phyloP scores from a whole-genome alignment of 2,113 vertebrate species.

The Centrocercus urophasianus region DNA sequence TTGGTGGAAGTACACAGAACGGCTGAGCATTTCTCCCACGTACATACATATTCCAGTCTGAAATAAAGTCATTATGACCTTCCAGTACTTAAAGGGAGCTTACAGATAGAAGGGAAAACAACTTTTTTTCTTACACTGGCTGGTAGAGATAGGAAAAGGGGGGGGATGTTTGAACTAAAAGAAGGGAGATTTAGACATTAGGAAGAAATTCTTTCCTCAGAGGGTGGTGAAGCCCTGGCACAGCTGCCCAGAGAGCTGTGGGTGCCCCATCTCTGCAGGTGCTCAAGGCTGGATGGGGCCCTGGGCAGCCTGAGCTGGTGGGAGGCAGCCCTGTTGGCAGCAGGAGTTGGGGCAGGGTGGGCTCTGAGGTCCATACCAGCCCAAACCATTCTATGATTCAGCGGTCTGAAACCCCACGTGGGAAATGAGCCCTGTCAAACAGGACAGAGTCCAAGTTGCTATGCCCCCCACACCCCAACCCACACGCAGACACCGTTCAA shows the following conservation, averaged over 20 bases:
- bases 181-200: background rate
- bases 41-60: too few species aligned
- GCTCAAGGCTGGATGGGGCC: background rate
- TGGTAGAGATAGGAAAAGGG: too few species aligned
- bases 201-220: background rate
- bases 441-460: background rate
- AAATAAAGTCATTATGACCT: background rate
- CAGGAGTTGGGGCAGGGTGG: background rate
- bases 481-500: rapidly evolving
- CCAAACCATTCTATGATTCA: background rate
- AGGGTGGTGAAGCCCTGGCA: background rate
- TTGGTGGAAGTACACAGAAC: background rate
- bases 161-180: background rate
- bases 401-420: background rate
- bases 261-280: background rate
- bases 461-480: background rate
- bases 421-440: background rate
- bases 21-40: rapidly evolving
- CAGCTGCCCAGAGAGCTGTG: background rate
- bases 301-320: too few species aligned
- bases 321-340: too few species aligned
- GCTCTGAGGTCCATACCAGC: background rate
- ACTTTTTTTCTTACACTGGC: background rate
- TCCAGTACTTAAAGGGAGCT: background rate
- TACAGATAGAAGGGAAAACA: background rate